Evolutionary conservation across 1,140 invertebrate species (phyloP), one percentile per base, ranked within the genome.

Genomic region (Platyscapa corneri): DNA sequence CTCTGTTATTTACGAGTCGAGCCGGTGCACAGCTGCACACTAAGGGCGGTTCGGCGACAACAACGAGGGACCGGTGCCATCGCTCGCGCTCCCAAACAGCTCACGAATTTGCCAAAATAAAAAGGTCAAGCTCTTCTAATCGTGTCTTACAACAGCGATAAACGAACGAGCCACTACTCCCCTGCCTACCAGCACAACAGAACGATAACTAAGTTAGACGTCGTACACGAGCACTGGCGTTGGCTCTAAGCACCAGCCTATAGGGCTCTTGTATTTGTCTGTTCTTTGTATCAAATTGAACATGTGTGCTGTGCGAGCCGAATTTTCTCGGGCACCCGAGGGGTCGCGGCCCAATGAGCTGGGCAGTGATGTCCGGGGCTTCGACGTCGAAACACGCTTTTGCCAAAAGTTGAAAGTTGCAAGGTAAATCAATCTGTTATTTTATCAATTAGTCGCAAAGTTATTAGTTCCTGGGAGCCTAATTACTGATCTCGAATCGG

Each of bases 251-350:
- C 32, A 8, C n/a, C 74, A n/a, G 75, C 76, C 75, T 79, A 70
- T 75, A 23, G 65, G 65, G 83, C 34, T 39, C 46, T 81, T 49
- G 65, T 81, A 75, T 85, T 85, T 65, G 65, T 81, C 83, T 64
- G 53, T 70, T 86, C 77, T 85, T 86, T 86, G 84, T 82, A 82
- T 77, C 84, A 82, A 86, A 86, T 86, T 70, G 79, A 82, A 82
- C 84, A 86, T 86, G 84, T 86, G 84, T 86, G 84, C 76, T 39
- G 37, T n/a, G 83, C 20, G 42, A 23, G 30, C 80, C 39, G 60
- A 82, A 70, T 82, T 86, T 82, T 82, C 84, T 86, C 84, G 37
- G 82, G 82, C 27, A 56, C 30, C 30, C 49, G 46, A 60, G 80
- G 84, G 84, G 80, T 82, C 76, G 80, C n/a, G 84, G 84, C 78